Evolutionary conservation across 2,888 invertebrate species (phyloP), one percentile per base, ranked within the genome.

Genomic region (Drosophila vallismaia): DNA sequence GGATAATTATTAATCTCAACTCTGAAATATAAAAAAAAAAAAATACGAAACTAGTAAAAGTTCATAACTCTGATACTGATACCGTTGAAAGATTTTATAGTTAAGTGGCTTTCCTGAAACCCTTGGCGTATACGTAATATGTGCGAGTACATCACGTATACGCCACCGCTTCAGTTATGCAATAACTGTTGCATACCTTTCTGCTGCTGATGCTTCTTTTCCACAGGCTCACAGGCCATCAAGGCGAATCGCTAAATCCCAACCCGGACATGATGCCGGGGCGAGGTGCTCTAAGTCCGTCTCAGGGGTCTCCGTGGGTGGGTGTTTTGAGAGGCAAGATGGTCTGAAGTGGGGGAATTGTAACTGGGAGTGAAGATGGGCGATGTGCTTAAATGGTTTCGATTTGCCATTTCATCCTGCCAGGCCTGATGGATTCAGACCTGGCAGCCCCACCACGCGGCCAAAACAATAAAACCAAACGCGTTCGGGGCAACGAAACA

Each of bases 401-500:
- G 74, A 79, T 86, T 83, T 86, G 69, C 60, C 58, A 68, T 71
- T 50, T 50, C 24, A n/a, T 28, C 12, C 38, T 12, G 44, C 10
- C 36, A 33, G 56, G 80, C 84, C 69, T 82, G 79, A 73, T 82
- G 82, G 70, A 85, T 85, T 73, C 67, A 66, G 60, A 52, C 50
- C 24, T 4, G 38, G 44, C 50, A 29, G 38, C 63, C 48, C 45
- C 10, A 45, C 49, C 45, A 54, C 28, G 54, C 58, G 53, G 69
- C 53, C 71, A 63, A 75, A 71, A 81, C 82, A 87, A 87, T 87
- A 81, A 81, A 87, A 75, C 59, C 59, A 80, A 73, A 64, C 70
- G 79, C 57, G 79, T 75, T 79, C 48, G 54, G 82, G 76, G 83
- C 66, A 69, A n/a, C 36, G 36, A n/a, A n/a, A 36, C n/a, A 36